Evolutionary conservation across 2,797 vertebrate species (phyloP).

Genomic region (Poeciliopsis turneri): DNA sequence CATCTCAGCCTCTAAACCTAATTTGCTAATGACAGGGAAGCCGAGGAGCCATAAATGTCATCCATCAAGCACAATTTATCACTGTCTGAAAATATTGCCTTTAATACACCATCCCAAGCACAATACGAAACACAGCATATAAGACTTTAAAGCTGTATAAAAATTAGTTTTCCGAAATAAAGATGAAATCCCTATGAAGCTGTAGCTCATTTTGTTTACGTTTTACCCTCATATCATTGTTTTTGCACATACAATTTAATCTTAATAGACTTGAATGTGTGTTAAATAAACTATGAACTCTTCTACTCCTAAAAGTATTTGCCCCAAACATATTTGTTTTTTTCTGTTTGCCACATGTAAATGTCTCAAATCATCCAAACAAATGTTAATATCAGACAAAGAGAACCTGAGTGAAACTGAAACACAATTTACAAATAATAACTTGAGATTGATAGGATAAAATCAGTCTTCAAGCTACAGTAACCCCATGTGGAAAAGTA

Average conservation of each 20-base stretch:
- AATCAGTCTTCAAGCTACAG: background rate
- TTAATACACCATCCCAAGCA: slow-evolving; percentile 64
- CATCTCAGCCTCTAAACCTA: slow-evolving; percentile 72
- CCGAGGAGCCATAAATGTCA: slow-evolving; percentile 81
- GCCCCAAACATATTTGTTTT: slow-evolving; percentile 29
- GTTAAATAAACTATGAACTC: background rate
- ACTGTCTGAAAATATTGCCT: slow-evolving; percentile 69
- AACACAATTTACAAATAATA: background rate
- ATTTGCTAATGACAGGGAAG: slow-evolving; percentile 82
- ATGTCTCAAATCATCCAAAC: background rate
- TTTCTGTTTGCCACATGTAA: background rate
- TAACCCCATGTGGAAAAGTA: background rate
- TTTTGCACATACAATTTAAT: slow-evolving; percentile 18
- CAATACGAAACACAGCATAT: slow-evolving; percentile 43
- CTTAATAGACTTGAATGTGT: slow-evolving; percentile 3
- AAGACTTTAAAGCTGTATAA: slow-evolving; percentile 30
- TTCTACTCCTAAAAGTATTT: background rate
- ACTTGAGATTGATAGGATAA: background rate
- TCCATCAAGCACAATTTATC: slow-evolving; percentile 71
- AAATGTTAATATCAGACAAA: background rate
- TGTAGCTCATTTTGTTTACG: background rate
- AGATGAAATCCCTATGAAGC: slow-evolving; percentile 18
- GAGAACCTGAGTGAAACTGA: background rate
- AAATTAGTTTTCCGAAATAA: slow-evolving; percentile 48
- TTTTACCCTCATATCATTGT: slow-evolving; percentile 13